These are phyloP conservation scores for Armadillidium nasatum DNA, from an alignment of 1,140 invertebrate species.

Conservation along the genomic window DNA sequence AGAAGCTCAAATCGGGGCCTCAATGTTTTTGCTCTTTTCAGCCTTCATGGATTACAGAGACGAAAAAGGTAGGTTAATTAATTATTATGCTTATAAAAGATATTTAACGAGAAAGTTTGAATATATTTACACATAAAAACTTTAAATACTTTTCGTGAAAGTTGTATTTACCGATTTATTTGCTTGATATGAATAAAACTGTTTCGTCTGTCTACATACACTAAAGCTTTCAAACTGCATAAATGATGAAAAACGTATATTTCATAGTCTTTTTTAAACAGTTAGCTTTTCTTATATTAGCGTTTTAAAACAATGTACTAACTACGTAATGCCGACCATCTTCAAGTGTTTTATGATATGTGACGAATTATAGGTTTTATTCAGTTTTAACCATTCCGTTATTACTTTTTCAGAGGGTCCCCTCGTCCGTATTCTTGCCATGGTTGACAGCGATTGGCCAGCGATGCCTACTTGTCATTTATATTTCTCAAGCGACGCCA, in stretches of 20 bases:
- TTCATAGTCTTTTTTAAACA: too few relatives aligned
- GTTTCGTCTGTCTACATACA: not conserved
- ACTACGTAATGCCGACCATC: not conserved
- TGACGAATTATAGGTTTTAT: not conserved
- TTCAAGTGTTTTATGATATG: not conserved
- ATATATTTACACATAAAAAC: not conserved
- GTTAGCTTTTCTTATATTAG: not conserved
- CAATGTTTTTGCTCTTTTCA: not conserved
- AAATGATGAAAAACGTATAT: not conserved
- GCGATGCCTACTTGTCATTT: not conserved
- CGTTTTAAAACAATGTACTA: not conserved
- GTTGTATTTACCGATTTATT: not conserved
- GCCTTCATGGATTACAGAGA: slow-evolving; percentile 26
- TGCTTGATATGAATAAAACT: not conserved
- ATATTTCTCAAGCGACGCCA: not conserved
- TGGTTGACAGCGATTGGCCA: not conserved
- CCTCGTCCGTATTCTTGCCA: not conserved
- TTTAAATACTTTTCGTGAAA: not conserved
- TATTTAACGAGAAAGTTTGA: not conserved
- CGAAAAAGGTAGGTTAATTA: not conserved
- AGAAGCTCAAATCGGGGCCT: not conserved
- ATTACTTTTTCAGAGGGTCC: not conserved
- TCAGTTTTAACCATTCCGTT: too few relatives aligned
- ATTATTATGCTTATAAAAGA: not conserved
- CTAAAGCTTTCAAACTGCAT: not conserved